phyloP scores from a whole-genome alignment of 2,797 vertebrate genomes.

The Florisuga fusca region DNA sequence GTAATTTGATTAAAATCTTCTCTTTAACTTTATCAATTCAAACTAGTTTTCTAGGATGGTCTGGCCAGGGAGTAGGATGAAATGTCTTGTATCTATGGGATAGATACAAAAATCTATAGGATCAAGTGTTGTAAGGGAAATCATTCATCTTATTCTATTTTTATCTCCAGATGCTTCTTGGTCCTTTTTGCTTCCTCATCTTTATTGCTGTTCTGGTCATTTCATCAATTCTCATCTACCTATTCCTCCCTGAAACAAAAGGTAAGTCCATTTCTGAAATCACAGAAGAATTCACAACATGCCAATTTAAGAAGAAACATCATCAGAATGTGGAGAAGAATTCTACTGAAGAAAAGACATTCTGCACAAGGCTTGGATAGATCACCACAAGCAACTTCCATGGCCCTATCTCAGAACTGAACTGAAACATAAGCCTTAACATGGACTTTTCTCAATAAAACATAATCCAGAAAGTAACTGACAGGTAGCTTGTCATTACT shows the following conservation, averaged over 20 bases:
- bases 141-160: neutral
- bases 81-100: neutral
- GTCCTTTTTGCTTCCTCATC: conserved; percentile 81
- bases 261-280: conserved; percentile 68
- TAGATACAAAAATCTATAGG: neutral
- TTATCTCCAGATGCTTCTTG: conserved; percentile 79
- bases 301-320: neutral
- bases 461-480: neutral
- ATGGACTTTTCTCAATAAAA: neutral
- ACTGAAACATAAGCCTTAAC: neutral
- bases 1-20: conserved; percentile 11
- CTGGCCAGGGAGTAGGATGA: neutral
- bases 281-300: conserved; percentile 53
- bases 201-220: conserved; percentile 60
- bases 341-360: neutral
- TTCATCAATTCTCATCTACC: conserved; percentile 34
- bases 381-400: neutral
- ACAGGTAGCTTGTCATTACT: neutral
- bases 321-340: neutral
- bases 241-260: conserved; percentile 76
- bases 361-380: conserved; percentile 64
- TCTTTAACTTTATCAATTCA: neutral
- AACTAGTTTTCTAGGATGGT: neutral
- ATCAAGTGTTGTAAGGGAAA: neutral
- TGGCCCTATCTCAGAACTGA: neutral